These are phyloP conservation scores for Urocynchramus pylzowi DNA, from an alignment of 2,113 vertebrate genomes.

Conservation along the genomic window DNA sequence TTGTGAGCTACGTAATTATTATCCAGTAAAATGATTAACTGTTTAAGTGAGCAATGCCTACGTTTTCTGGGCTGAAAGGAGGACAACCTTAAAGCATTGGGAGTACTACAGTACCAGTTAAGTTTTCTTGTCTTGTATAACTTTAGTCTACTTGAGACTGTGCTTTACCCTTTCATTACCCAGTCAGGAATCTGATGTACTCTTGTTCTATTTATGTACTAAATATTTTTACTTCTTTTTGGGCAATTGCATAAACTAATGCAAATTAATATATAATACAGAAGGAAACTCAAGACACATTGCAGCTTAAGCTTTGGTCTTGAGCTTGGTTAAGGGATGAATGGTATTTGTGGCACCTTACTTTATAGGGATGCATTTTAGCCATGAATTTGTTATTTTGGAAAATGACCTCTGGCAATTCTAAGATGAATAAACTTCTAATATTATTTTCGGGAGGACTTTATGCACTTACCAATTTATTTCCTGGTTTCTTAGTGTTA, in stretches of 20 bases:
- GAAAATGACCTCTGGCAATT: neutral
- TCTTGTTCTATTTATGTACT: neutral
- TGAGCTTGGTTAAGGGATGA: neutral
- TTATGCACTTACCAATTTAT: neutral
- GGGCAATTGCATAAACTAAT: neutral
- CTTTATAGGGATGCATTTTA: neutral
- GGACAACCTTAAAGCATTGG: neutral
- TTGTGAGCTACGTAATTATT: neutral
- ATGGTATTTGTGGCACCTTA: neutral
- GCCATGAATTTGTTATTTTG: neutral
- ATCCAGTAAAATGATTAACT: neutral
- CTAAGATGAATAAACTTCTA: neutral
- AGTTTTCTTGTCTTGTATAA: neutral
- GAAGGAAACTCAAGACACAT: neutral
- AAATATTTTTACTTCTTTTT: neutral
- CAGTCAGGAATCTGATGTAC: neutral
- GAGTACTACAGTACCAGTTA: neutral
- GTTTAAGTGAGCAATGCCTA: neutral
- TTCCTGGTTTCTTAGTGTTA: neutral
- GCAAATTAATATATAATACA: neutral
- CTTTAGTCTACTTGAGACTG: neutral
- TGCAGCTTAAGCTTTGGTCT: neutral
- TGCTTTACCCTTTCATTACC: neutral
- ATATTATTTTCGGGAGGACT: neutral
- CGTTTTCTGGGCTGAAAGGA: neutral